Evolutionary conservation across 2,888 invertebrate genomes (phyloP).

Genomic region (Epiperipatus broadwayi): DNA sequence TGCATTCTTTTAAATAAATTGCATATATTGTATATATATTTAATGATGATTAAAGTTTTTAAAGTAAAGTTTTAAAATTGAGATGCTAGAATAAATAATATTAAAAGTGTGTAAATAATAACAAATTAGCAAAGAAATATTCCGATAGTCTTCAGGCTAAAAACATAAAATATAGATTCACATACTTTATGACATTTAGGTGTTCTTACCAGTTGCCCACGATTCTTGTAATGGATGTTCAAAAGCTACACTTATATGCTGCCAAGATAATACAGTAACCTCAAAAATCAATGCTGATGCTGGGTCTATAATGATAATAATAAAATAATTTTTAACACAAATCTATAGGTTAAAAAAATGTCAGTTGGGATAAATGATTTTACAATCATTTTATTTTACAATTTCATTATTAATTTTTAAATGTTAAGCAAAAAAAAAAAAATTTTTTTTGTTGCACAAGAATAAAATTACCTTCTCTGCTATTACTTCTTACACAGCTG

Average conservation of each 20-base stretch:
- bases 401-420: constrained; percentile 1
- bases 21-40: too few species aligned
- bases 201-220: constrained; percentile 47
- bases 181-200: too few species aligned
- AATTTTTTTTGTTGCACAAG: constrained; percentile 17
- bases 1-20: too few species aligned
- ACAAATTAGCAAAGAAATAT: too few species aligned
- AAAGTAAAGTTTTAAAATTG: too few species aligned
- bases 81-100: too few species aligned
- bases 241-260: constrained; percentile 68
- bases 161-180: too few species aligned
- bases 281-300: constrained; percentile 71
- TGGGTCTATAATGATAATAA: constrained; percentile 35
- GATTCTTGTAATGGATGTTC: constrained; percentile 82
- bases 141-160: too few species aligned
- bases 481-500: constrained; percentile 66
- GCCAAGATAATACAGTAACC: constrained; percentile 69
- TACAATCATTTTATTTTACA: neutral
- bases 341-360: neutral
- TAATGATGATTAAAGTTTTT: too few species aligned
- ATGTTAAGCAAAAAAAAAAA: neutral
- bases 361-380: neutral
- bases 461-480: constrained; percentile 57
- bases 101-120: too few species aligned
- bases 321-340: constrained; percentile 4